Conservation (phyloP, 2,797 vertebrate genomes). For the Cichlasoma orientale region DNA sequence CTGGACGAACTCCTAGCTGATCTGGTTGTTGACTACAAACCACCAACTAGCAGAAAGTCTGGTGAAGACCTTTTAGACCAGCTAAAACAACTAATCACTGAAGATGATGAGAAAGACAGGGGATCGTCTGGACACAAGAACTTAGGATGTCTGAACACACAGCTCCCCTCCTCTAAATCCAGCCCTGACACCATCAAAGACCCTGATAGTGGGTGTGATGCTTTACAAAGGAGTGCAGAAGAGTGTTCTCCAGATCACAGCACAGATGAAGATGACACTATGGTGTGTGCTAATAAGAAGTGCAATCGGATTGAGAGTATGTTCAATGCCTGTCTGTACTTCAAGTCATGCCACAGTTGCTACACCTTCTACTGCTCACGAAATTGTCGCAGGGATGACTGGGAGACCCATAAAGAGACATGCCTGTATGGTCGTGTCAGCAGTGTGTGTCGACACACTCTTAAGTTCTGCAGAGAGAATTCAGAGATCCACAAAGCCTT, state of each 20-base stretch:
- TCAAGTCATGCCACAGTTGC: conserved; percentile 97
- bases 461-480: conserved; percentile 94
- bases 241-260: conserved; percentile 90
- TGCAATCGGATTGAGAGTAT: conserved; percentile 91
- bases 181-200: conserved; percentile 79
- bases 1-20: conserved; percentile 94
- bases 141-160: conserved; percentile 79
- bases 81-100: conserved; percentile 87
- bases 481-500: conserved; percentile 93
- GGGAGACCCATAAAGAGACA: conserved; percentile 92
- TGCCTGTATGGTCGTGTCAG: conserved; percentile 92
- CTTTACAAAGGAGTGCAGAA: conserved; percentile 84
- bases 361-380: conserved; percentile 97
- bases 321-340: conserved; percentile 97
- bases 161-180: conserved; percentile 83
- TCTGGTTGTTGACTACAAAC: conserved; percentile 94
- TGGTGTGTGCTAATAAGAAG: conserved; percentile 94
- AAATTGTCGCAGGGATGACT: conserved; percentile 93
- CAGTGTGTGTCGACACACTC: conserved; percentile 90
- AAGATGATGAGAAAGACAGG: conserved; percentile 73
- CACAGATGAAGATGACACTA: conserved; percentile 91
- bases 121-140: conserved; percentile 65
- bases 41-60: conserved; percentile 78
- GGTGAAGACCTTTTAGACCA: conserved; percentile 86
- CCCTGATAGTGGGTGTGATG: conserved; percentile 79